phyloP scores from a whole-genome alignment of 1,140 invertebrate genomes.

The Lepidostoma basale region DNA sequence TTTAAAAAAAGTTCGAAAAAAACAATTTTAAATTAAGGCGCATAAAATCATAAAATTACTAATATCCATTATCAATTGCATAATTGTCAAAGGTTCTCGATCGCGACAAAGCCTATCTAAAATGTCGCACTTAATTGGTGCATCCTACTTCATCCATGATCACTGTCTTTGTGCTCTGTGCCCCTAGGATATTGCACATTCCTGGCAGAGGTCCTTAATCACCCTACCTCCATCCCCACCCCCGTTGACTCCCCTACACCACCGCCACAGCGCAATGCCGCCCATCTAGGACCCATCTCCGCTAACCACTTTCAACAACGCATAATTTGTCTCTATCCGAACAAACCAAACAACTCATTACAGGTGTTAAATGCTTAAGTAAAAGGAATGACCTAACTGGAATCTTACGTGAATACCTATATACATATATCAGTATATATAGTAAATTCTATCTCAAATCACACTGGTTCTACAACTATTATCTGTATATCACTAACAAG shows the following conservation, averaged over 20 bases:
- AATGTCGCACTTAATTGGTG: neutral
- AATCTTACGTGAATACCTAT: neutral
- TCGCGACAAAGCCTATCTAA: too few relatives aligned
- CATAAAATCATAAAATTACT: too few relatives aligned
- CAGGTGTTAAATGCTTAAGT: neutral
- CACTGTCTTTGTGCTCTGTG: neutral
- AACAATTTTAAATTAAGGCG: too few relatives aligned
- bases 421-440: neutral
- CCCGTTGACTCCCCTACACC: neutral
- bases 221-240: neutral
- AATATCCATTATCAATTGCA: too few relatives aligned
- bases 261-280: neutral
- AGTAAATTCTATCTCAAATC: too few relatives aligned
- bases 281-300: neutral
- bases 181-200: conserved; percentile 17
- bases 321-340: conserved; percentile 5
- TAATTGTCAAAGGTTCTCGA: too few relatives aligned
- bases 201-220: neutral
- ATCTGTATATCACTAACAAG: too few relatives aligned
- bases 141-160: neutral
- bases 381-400: neutral
- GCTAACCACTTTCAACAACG: neutral
- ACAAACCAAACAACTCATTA: neutral
- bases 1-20: too few relatives aligned
- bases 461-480: too few relatives aligned